Percentiles rank a stretch among this genome's conserved stretches.
phyloP scores from a whole-genome alignment of 2,888 invertebrate species.

The Heliothis peltigera region DNA sequence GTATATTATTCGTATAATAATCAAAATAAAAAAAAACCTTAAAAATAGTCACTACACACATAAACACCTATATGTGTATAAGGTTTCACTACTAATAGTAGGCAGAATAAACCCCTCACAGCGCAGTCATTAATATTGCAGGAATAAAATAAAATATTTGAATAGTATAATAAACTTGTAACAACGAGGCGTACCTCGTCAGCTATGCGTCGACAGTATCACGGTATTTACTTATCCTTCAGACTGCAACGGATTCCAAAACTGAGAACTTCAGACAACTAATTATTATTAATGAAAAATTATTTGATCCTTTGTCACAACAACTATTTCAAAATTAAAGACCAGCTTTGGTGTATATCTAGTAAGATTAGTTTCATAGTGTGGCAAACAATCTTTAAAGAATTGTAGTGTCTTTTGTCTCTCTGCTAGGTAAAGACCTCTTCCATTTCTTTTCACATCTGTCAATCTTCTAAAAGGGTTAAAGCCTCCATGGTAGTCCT shows the following conservation, averaged over 20 bases:
- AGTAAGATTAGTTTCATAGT: too few relatives aligned
- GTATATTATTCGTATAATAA: too few relatives aligned
- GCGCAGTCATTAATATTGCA: conserved; percentile 39
- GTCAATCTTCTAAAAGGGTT: too few relatives aligned
- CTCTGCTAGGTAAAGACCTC: too few relatives aligned
- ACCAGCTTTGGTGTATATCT: too few relatives aligned
- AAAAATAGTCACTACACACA: not conserved
- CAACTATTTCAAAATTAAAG: too few relatives aligned
- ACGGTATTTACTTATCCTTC: conserved; percentile 62
- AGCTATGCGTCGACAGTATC: conserved; percentile 66
- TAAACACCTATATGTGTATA: too few relatives aligned
- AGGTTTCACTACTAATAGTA: not conserved
- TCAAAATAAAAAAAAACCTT: too few relatives aligned
- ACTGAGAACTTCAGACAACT: conserved; percentile 49
- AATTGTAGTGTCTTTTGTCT: too few relatives aligned
- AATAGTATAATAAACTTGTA: conserved; percentile 21
- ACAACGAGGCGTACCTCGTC: conserved; percentile 36
- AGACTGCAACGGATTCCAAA: conserved; percentile 22
- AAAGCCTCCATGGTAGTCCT: too few relatives aligned
- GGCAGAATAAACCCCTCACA: not conserved
- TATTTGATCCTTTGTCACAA: not conserved
- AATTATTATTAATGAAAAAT: not conserved
- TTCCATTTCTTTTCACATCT: too few relatives aligned
- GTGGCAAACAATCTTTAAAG: too few relatives aligned
- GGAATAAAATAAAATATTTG: conserved; percentile 46